phyloP scores from a whole-genome alignment of 2,113 vertebrate genomes.

The Myotis davidii region DNA sequence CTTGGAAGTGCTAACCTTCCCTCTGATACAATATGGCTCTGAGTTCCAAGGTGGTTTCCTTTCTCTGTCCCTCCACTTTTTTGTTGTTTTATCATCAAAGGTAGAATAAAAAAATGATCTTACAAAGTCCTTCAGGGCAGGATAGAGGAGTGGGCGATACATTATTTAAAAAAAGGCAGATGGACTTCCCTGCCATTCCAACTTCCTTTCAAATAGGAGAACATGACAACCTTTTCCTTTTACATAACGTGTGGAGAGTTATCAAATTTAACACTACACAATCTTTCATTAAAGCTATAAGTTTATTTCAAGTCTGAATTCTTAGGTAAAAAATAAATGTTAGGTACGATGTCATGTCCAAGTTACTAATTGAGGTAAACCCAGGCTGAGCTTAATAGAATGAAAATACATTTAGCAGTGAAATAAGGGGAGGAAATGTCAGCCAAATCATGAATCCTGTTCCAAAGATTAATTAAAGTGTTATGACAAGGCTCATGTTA shows the following conservation, averaged over 20 bases:
- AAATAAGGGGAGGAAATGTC: not conserved
- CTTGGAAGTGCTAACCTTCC: not conserved
- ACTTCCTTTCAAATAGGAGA: not conserved
- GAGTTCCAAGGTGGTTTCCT: not conserved
- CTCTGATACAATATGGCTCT: not conserved
- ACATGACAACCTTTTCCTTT: not conserved
- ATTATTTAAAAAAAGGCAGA: not conserved
- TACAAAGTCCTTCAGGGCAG: not conserved
- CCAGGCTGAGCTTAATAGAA: not conserved
- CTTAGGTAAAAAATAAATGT: not conserved
- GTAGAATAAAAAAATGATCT: not conserved
- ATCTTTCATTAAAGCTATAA: not conserved
- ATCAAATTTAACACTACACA: not conserved
- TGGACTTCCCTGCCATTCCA: not conserved
- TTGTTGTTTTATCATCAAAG: not conserved
- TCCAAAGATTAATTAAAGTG: constrained; percentile 57
- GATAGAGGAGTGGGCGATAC: not conserved
- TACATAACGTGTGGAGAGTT: not conserved
- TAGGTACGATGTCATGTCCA: not conserved
- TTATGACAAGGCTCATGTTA: constrained; percentile 49
- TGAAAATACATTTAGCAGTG: constrained; percentile 20
- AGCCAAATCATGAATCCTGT: not conserved
- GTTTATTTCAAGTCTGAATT: not conserved
- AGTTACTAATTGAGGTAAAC: not conserved
- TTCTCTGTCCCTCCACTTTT: not conserved